phyloP scores from a whole-genome alignment of 1,140 invertebrate genomes.

The Akabosia matsudoensis region DNA sequence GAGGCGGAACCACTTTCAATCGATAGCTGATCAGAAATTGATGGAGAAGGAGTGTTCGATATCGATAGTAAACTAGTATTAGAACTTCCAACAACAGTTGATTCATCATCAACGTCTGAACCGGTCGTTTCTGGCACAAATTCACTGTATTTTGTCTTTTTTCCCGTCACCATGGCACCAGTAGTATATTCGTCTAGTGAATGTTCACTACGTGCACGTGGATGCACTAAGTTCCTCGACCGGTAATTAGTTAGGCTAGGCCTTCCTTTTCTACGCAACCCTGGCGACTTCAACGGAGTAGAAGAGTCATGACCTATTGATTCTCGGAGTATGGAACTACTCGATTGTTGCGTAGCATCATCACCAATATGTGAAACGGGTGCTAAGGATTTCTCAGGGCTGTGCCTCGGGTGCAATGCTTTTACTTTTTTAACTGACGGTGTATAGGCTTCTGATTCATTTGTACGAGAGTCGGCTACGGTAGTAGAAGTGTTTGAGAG shows the following conservation, averaged over 20 bases:
- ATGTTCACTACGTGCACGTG: neutral
- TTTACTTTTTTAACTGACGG: too few relatives aligned
- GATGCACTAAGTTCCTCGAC: neutral
- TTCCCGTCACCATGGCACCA: neutral
- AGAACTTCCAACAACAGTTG: neutral
- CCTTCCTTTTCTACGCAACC: neutral
- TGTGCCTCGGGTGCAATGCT: too few relatives aligned
- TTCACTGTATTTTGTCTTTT: neutral
- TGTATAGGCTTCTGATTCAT: neutral
- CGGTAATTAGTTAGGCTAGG: neutral
- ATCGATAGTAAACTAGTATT: neutral
- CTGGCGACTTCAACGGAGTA: too few relatives aligned
- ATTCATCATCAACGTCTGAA: neutral
- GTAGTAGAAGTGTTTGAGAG: neutral
- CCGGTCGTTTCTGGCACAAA: neutral
- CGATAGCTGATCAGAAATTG: neutral
- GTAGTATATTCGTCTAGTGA: neutral
- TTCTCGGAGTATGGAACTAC: too few relatives aligned
- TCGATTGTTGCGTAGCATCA: too few relatives aligned
- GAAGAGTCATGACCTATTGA: too few relatives aligned
- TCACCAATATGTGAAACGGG: too few relatives aligned
- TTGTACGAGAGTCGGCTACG: neutral
- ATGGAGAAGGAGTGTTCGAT: neutral
- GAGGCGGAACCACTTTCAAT: too few relatives aligned
- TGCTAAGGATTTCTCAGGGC: too few relatives aligned